These are phyloP conservation scores for Rapana venosa DNA, from an alignment of 2,888 invertebrate species.

Conservation along the genomic window DNA sequence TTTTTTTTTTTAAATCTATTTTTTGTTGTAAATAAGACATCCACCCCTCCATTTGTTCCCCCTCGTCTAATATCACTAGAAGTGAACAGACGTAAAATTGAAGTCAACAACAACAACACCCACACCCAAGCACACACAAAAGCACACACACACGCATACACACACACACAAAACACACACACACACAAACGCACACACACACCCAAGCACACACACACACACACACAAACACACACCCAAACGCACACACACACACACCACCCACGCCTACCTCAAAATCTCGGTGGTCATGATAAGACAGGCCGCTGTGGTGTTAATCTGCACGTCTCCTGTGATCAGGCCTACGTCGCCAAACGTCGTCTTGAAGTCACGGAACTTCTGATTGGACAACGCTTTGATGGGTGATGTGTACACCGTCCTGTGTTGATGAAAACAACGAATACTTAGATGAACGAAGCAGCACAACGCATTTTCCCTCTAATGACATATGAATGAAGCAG, in stretches of 20 bases:
- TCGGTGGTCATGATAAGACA: conserved; percentile 99
- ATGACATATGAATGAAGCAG: too few relatives aligned
- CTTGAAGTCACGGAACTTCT: conserved; percentile 98
- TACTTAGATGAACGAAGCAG: background rate
- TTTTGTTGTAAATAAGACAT: too few relatives aligned
- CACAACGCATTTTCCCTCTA: background rate
- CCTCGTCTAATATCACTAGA: background rate
- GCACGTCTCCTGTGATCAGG: conserved; percentile 85
- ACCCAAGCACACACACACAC: background rate
- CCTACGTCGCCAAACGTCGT: conserved; percentile 84
- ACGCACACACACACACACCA: background rate
- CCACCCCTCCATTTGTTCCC: too few relatives aligned
- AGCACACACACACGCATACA: background rate
- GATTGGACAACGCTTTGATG: conserved; percentile 98
- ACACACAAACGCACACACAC: background rate
- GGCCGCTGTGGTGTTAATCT: conserved; percentile 94
- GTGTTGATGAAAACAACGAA: conserved; percentile 33
- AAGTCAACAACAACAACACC: background rate
- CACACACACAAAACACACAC: background rate
- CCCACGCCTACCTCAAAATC: conserved; percentile 84
- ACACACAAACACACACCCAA: background rate
- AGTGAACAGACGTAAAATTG: background rate
- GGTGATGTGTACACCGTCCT: conserved; percentile 95
- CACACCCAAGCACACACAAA: background rate
- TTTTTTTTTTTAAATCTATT: too few relatives aligned